Conservation (phyloP, 2,888 invertebrate genomes). For the Lissonota sp. region DNA sequence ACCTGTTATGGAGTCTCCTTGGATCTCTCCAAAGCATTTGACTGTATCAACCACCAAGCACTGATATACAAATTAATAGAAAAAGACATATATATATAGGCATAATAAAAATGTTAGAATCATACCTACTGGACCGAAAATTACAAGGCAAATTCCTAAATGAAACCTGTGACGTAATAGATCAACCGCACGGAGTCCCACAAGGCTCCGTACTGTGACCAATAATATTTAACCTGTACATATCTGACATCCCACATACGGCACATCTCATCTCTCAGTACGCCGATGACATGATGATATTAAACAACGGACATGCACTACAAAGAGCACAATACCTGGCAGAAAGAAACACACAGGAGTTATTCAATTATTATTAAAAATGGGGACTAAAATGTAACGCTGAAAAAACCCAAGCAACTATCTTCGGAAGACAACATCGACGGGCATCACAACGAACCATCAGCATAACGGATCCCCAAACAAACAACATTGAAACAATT, state of each 20-base stretch:
- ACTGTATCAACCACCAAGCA: constrained; percentile 34
- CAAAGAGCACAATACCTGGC: constrained; percentile 8
- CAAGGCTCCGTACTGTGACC: constrained; percentile 21
- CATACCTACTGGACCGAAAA: constrained; percentile 33
- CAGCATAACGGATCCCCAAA: constrained; percentile 10
- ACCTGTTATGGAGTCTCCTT: constrained; percentile 11
- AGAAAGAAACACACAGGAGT: constrained; percentile 12
- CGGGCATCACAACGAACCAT: neutral
- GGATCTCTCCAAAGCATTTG: constrained; percentile 51
- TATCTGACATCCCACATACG: constrained; percentile 4
- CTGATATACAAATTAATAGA: constrained; percentile 34
- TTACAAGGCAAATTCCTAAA: constrained; percentile 35
- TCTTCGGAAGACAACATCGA: constrained; percentile 22
- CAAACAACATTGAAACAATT: constrained; percentile 13
- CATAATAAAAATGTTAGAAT: constrained; percentile 32
- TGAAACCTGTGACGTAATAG: constrained; percentile 4
- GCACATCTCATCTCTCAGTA: constrained; percentile 26
- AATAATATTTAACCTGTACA: constrained; percentile 10
- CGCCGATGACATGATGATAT: constrained; percentile 29
- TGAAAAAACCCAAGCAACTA: constrained; percentile 26
- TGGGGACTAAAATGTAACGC: constrained; percentile 33
- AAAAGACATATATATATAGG: constrained; percentile 29
- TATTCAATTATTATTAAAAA: constrained; percentile 16
- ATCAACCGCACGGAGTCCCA: constrained; percentile 20
- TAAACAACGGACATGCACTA: constrained; percentile 31